Percentiles rank a stretch among this genome's conserved stretches.
Conservation (phyloP, 2,888 invertebrate species). For the Lepeophtheirus nordmannii region DNA sequence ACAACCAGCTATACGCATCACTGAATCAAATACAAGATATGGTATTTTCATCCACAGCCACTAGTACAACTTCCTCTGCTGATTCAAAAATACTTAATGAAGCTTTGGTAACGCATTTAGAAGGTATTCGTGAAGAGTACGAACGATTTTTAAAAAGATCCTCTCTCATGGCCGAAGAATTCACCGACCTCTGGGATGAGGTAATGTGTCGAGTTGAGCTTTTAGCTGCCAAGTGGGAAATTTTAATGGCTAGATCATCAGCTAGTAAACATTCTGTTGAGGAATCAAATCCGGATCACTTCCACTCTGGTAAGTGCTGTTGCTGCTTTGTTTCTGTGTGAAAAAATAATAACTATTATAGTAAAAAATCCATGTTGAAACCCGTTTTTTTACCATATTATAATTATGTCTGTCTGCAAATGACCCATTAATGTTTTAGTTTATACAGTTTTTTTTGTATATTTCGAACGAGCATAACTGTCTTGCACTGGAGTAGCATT, state of each 20-base stretch:
- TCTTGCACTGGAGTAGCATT: too few relatives aligned
- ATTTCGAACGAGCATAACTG: too few relatives aligned
- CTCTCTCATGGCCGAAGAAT: neutral
- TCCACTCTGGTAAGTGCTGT: too few relatives aligned
- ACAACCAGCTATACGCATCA: conserved; percentile 15
- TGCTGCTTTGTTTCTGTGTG: too few relatives aligned
- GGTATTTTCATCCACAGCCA: neutral
- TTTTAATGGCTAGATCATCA: neutral
- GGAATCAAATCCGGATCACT: too few relatives aligned
- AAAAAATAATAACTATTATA: too few relatives aligned
- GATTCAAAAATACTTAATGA: neutral
- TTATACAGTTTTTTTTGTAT: too few relatives aligned
- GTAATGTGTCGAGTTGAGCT: conserved; percentile 7
- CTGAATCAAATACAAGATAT: conserved; percentile 13
- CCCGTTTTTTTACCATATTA: too few relatives aligned
- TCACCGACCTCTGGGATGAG: neutral
- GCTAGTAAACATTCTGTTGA: too few relatives aligned
- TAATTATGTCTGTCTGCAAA: too few relatives aligned
- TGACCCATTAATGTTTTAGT: too few relatives aligned
- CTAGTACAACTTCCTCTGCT: neutral
- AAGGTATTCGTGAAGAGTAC: neutral
- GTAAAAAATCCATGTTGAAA: too few relatives aligned
- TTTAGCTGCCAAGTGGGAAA: conserved; percentile 2
- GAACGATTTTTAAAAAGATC: neutral
- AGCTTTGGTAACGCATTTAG: neutral